Base-by-base conservation (phyloP, 35 echinoderm and acorn worm genomes). In the Eucidaris tribuloides region DNA sequence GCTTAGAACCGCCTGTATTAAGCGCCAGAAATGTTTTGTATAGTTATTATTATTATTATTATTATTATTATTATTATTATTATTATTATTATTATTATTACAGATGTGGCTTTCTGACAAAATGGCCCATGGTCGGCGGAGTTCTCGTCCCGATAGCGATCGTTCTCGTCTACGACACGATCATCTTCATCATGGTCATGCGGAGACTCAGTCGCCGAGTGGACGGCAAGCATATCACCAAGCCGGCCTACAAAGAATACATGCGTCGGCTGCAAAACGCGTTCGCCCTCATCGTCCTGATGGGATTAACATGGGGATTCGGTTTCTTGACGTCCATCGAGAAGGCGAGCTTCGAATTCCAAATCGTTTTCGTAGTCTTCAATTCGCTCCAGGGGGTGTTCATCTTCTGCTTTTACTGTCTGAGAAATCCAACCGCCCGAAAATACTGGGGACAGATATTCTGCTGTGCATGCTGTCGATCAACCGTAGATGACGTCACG, bases 301-400 rank as follows among this genome's bases (percentile, higher is more conserved):
- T 89, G 87, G 87, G 87, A 11, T 27, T 83, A 15, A 89, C 87
- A 5, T 89, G 87, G 87, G 50, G 20, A 3, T 83, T 89, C 33
- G 87, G 87, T 11, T 89, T 72, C 45, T 38, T 89, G 5, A 74
- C 68, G n/a, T 46, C 87, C 7, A 83, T 89, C 29, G 39, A 62
- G 22, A 46, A 24, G 11, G 85, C 80, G 5, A 71, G 52, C 28
- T 61, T 89, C 20, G 70, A 63, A 20, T 83, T 88, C 63, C 77
- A 93, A 37, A 42, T 88, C 22, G 32, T 93, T 2, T 93, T 93
- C 46, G 71, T 88, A 15, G 60, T 93, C 40, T 93, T 83, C 58
- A 93, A 93, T 64, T 88, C 91, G 0, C 65, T 93, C 28, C 91
- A 93, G 42, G 91, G 91, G 2, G 81, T 88, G 11, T 93, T 83